These are phyloP conservation scores for Heliconius ismenius DNA, from an alignment of 2,888 invertebrate genomes.

Conservation along the genomic window DNA sequence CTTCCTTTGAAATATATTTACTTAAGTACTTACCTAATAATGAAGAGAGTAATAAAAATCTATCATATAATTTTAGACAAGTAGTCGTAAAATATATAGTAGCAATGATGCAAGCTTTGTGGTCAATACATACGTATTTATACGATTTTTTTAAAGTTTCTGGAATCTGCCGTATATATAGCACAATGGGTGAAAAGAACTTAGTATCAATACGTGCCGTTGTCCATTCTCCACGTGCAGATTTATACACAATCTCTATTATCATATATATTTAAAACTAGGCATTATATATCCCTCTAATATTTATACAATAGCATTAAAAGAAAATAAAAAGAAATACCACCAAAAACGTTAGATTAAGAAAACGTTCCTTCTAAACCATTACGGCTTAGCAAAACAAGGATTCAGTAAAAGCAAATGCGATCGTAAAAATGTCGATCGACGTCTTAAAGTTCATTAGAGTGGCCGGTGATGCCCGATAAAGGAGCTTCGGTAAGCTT, in stretches of 20 bases:
- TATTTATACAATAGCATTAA: neutral
- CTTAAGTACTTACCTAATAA: neutral
- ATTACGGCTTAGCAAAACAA: conserved; percentile 44
- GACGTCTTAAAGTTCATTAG: conserved; percentile 61
- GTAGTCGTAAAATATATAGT: neutral
- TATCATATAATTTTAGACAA: neutral
- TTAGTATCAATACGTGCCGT: neutral
- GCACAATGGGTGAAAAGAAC: neutral
- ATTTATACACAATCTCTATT: neutral
- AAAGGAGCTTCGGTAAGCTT: conserved; percentile 44
- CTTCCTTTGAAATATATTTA: neutral
- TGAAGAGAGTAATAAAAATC: neutral
- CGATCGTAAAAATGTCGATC: conserved; percentile 60
- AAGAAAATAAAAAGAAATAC: neutral
- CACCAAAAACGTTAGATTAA: conserved; percentile 20
- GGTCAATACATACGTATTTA: too few species aligned
- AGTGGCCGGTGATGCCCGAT: conserved; percentile 47
- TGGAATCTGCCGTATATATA: too few species aligned
- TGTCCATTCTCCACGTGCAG: neutral
- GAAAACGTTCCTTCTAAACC: conserved; percentile 18
- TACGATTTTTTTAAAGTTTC: too few species aligned
- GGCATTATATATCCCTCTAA: conserved; percentile 5
- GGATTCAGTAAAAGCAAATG: conserved; percentile 46
- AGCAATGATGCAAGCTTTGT: neutral
- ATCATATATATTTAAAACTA: neutral